Evolutionary conservation across 1,140 invertebrate species (phyloP), one percentile per base, ranked within the genome.

Genomic region (Teleopsis dalmanni): DNA sequence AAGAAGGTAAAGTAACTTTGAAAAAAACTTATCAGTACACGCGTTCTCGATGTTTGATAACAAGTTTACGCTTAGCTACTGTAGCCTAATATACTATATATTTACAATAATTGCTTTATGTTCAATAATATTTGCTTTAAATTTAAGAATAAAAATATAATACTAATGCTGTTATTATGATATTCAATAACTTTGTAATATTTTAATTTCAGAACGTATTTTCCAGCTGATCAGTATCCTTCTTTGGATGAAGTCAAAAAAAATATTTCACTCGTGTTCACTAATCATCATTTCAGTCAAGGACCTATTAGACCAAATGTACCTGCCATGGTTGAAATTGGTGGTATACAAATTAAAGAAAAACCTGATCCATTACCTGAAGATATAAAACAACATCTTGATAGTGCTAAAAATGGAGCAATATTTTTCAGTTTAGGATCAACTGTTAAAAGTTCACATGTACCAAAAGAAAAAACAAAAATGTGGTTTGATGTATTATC

Each of bases 311-410:
- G 65, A 9, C 67, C 73, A 0, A 36, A 64, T 8, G 61, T 72
- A 11, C 73, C 72, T 5, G 62, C 51, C 5, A 35, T 63, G 1
- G 54, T 73, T 0, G 62, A 74, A 55, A 62, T 73, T 5, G 73
- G 72, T 14, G 73, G 72, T 14, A 63, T 74, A 22, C 73, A 75
- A 29, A 59, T 74, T 8, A 62, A 70, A 48, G 52, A 65, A 2
- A 55, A 53, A 25, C 48, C 65, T 4, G 51, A 65, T 55, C 55
- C 62, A 1, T 25, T 75, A 18, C 70, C 73, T 1, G 13, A 38
- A 25, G 57, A 67, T 19, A 52, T 71, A 4, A 48, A 55, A 13
- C 42, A 59, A 7, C 54, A 65, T 21, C 33, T 64, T 13, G 56
- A 59, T 11, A 50, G 47, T n/a, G 40, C 55, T 2, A 51, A 51